phyloP scores from a whole-genome alignment of 1,140 invertebrate species.

The Vanessa atalanta region DNA sequence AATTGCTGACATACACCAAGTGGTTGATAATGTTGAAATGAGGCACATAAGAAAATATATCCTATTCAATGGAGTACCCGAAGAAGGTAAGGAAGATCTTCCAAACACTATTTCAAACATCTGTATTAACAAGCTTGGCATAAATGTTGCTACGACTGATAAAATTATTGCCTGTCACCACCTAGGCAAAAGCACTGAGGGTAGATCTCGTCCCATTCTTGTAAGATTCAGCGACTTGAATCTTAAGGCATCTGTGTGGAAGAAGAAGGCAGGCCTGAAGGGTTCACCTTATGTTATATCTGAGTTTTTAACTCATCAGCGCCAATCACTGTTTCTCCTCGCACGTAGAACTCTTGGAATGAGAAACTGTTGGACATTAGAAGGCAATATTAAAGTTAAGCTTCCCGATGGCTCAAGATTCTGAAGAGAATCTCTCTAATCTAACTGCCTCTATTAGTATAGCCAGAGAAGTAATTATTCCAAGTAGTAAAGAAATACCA shows the following conservation, averaged over 20 bases:
- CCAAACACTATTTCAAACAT: neutral
- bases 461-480: too few relatives aligned
- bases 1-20: neutral
- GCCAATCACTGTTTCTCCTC: neutral
- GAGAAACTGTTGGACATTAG: neutral
- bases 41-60: neutral
- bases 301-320: conserved; percentile 17
- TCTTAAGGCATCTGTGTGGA: conserved; percentile 16
- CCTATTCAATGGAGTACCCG: neutral
- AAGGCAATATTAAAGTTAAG: neutral
- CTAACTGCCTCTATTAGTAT: too few relatives aligned
- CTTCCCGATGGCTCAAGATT: neutral
- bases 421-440: too few relatives aligned
- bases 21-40: neutral
- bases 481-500: too few relatives aligned
- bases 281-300: conserved; percentile 14
- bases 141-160: neutral
- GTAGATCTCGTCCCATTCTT: conserved; percentile 18
- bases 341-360: neutral
- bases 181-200: neutral
- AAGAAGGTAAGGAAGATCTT: neutral
- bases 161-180: neutral
- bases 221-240: conserved; percentile 5
- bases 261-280: conserved; percentile 15
- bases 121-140: neutral